Evolutionary conservation across 2,113 vertebrate species (phyloP), one percentile per base, ranked within the genome.

Genomic region (Xyliphius kryptos): DNA sequence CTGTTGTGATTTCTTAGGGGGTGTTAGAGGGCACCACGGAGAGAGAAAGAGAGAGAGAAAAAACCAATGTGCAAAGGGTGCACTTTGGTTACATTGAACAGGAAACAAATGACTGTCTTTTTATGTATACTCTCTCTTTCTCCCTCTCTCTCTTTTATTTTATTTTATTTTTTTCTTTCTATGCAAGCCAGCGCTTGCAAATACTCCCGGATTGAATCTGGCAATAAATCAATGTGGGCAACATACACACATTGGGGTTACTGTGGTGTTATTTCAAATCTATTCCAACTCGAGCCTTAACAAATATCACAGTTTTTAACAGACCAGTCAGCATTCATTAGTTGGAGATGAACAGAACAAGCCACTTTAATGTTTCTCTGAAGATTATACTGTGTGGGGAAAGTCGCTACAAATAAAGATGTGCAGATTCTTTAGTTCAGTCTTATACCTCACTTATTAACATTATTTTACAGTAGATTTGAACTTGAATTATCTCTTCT

Each of bases 81-180:
- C 72, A 70, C 80, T 78, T 80, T 68, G 74, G 83, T 83, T 81
- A 80, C 80, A 80, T 74, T 72, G 75, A 73, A 74, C 79, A 75
- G 68, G 79, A 77, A 80, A 79, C 73, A 76, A 74, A 72, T 59
- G 61, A 21, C 65, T 63, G 55, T 66, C 43, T 74, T 75, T 74
- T 80, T 69, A 77, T 73, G 81, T 77, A 75, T 66, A 55, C 67
- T 80, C 71, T 76, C 38, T 49, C 41, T 55, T 14, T 72, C 43
- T 72, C 67, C 80, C 71, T 76, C 38, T 49, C 41, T 55, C 16
- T 72, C 43, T 72, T 82, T 76, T 78, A 79, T 78, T 77, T 76
- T 78, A 76, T 82, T 74, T 75, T 66, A 76, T 80, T 32, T 32
- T n/a, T 32, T 32, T 32, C 26, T 32, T 75, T 75, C 49, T 52